A percentile compares a stretch with the other conserved stretches of the same genome.
Evolutionary conservation across 2,888 invertebrate species (phyloP).

Genomic region (Drosophila birchii): DNA sequence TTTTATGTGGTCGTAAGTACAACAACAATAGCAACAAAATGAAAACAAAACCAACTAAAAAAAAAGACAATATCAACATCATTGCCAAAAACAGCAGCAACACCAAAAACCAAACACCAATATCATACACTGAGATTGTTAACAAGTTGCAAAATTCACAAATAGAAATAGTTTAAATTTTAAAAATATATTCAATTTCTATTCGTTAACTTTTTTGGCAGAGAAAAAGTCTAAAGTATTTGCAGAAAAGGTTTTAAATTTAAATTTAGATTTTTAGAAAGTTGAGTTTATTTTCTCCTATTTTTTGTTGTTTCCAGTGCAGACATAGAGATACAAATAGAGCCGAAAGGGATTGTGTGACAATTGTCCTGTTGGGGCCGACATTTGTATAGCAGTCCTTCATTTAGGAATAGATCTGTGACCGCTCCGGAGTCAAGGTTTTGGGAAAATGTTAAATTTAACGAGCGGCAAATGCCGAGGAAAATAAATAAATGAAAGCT

Average conservation of each 20-base stretch:
- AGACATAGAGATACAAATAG: neutral
- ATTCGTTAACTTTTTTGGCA: neutral
- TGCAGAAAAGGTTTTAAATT: neutral
- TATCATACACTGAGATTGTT: neutral
- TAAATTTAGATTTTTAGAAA: too few species aligned
- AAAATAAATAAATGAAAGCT: neutral
- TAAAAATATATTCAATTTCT: too few species aligned
- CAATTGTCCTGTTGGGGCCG: constrained; percentile 60
- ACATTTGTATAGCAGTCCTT: constrained; percentile 49
- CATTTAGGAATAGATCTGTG: constrained; percentile 22
- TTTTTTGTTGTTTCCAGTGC: neutral
- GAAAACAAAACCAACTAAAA: neutral
- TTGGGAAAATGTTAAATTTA: neutral
- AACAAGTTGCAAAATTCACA: neutral
- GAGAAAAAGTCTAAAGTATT: neutral
- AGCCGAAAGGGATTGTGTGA: constrained; percentile 37
- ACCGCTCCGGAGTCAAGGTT: neutral
- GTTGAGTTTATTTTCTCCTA: too few species aligned
- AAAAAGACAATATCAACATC: constrained; percentile 25
- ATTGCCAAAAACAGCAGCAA: constrained; percentile 17
- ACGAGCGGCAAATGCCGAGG: constrained; percentile 4
- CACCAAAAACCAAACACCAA: constrained; percentile 2
- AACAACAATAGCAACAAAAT: constrained; percentile 23
- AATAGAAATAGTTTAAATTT: neutral
- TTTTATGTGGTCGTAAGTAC: constrained; percentile 92